Percentiles rank a stretch among this genome's conserved stretches.
Conservation (phyloP, 1,140 invertebrate genomes). For the Melitaea cinxia region DNA sequence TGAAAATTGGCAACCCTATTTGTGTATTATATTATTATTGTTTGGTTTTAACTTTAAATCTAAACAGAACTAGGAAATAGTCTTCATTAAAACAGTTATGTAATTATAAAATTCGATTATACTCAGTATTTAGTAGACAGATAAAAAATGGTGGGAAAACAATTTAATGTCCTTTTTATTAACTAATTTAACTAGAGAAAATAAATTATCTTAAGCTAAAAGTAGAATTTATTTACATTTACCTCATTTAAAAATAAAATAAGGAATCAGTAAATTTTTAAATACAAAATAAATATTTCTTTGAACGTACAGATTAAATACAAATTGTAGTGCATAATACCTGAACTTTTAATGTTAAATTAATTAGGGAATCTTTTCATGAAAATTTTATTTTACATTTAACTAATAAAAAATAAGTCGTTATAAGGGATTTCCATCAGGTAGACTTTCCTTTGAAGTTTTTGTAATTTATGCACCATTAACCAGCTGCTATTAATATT, state of each 20-base stretch:
- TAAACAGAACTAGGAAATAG: conserved; percentile 17
- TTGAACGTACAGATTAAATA: not conserved
- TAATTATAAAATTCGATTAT: not conserved
- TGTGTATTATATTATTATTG: conserved; percentile 11
- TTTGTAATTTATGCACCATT: not conserved
- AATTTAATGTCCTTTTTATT: conserved; percentile 53
- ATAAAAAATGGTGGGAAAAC: conserved; percentile 54
- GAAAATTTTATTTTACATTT: not conserved
- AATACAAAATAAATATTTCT: conserved; percentile 14
- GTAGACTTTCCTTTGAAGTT: conserved; percentile 7
- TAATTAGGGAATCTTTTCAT: not conserved
- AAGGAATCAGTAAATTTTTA: conserved; percentile 15
- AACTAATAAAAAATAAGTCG: not conserved
- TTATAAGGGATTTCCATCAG: not conserved
- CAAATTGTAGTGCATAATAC: conserved; percentile 2
- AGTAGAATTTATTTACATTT: conserved; percentile 17
- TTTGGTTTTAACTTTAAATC: conserved; percentile 32
- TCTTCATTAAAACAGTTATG: conserved; percentile 1
- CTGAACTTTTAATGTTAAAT: not conserved
- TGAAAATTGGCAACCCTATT: not conserved
- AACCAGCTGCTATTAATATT: not conserved
- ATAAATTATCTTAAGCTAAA: conserved; percentile 48
- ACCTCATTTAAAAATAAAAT: conserved; percentile 16
- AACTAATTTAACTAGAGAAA: conserved; percentile 45
- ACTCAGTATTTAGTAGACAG: not conserved